These are phyloP conservation scores for Falco rusticolus DNA, from an alignment of 2,797 vertebrate genomes.

Conservation along the genomic window DNA sequence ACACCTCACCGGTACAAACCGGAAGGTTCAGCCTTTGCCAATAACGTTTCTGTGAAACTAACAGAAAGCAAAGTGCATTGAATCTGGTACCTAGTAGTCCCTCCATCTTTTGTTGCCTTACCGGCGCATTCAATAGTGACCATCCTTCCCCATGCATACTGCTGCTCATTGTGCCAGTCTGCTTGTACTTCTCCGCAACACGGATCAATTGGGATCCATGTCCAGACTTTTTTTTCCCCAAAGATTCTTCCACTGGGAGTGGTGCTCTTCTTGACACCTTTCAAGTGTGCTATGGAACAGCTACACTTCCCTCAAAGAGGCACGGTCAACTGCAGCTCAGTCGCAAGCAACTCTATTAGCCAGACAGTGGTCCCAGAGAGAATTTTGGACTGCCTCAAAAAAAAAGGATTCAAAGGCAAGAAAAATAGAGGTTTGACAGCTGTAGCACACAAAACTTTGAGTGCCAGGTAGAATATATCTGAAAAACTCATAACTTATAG, in stretches of 20 bases:
- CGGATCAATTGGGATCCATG: neutral
- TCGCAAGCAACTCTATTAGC: neutral
- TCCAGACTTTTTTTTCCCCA: neutral
- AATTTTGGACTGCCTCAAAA: neutral
- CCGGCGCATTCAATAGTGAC: neutral
- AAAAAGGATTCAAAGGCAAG: neutral
- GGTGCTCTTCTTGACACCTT: too few species aligned
- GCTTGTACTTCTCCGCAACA: neutral
- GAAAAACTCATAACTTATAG: neutral
- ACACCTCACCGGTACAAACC: neutral
- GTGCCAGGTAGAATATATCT: neutral
- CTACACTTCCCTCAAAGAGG: neutral
- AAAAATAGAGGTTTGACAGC: neutral
- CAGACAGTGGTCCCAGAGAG: neutral
- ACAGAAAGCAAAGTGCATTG: rapidly evolving
- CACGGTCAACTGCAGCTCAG: neutral
- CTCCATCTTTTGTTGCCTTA: rapidly evolving
- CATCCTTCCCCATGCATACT: neutral
- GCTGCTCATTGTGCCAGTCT: neutral
- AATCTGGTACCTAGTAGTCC: too few species aligned
- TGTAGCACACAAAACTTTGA: neutral
- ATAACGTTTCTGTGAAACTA: neutral
- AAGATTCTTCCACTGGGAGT: neutral
- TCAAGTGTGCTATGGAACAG: rapidly evolving
- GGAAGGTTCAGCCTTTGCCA: neutral